Evolutionary conservation across 2,888 invertebrate species (phyloP).

Genomic region (Agrotis clavis): DNA sequence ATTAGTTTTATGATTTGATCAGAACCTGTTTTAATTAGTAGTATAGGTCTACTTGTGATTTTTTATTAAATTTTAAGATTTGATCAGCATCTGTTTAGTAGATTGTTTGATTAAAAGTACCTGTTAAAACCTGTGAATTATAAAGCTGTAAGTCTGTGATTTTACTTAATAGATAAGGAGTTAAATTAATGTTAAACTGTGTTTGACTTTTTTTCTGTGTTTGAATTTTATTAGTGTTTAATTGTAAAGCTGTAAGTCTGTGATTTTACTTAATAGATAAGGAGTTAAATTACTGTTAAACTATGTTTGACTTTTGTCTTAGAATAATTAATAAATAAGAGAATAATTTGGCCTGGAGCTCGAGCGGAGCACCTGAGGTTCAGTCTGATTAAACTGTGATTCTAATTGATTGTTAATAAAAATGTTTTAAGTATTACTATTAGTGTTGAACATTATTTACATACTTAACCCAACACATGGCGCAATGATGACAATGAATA

Average conservation of each 20-base stretch:
- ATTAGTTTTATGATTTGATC: background rate
- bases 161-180: background rate
- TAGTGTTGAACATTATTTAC: background rate
- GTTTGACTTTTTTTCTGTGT: background rate
- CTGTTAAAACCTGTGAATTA: too few species aligned
- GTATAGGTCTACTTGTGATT: too few species aligned
- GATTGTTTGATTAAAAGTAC: too few species aligned
- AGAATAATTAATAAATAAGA: slow-evolving; percentile 2
- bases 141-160: too few species aligned
- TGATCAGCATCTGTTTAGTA: too few species aligned
- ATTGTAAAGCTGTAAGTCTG: too few species aligned
- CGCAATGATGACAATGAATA: background rate
- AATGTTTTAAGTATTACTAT: background rate
- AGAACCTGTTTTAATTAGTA: background rate
- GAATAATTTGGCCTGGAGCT: slow-evolving; percentile 3
- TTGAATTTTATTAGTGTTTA: too few species aligned
- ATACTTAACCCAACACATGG: background rate
- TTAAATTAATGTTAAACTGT: background rate
- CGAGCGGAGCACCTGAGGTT: slow-evolving; percentile 1
- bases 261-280: background rate
- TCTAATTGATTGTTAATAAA: slow-evolving; percentile 7
- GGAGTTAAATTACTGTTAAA: background rate
- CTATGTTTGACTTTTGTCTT: background rate
- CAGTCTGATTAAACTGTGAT: slow-evolving; percentile 6
- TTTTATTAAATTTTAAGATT: too few species aligned